Base-by-base conservation (phyloP, 1,140 invertebrate species). In the Pollicipes pollicipes region DNA sequence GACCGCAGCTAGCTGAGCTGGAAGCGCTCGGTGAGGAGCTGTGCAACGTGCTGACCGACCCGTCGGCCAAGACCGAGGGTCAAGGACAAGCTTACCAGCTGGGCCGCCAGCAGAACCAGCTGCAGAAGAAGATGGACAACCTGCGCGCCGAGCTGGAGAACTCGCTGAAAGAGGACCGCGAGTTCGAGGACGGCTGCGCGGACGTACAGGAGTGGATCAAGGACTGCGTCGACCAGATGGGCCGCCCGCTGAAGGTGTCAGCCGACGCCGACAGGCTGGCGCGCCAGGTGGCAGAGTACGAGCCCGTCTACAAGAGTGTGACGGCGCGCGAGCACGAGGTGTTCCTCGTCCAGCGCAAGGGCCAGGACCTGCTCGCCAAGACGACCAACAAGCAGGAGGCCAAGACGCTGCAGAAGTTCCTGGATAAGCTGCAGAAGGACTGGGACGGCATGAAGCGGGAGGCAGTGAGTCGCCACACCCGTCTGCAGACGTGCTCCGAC, bases 311-410 rank as follows among this genome's bases (percentile, higher is more conserved):
- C 77, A 84, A 89, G 72, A 90, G 93, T 76, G 88, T 95, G 0
- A 88, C 93, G 81, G 85, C 87, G 69, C 88, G 92, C 73, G 93
- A 96, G 77, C 92, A 95, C 76, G 93, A 96, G 82, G 87, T 96
- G 0, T 93, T 95, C 73, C 93, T 95, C 90, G 82, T 97, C 4
- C 79, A 96, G 28, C 94, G 95, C 76, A 95, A 95, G 81, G 95
- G 93, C 73, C 83, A 87, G 71, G 90, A 91, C 74, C 83, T 90
- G 71, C 76, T 89, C 2, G 79, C 84, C 0, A 84, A 86, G 70
- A 84, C 84, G 2, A 75, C 81, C 4, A 76, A 77, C 37, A 77
- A 78, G 69, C 79, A 81, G 31, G 79, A 84, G 76, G 80, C 79
- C 6, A 79, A 85, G 0, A 82, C 84, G 74, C 73, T 81, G 26